Evolutionary conservation across 2,797 vertebrate genomes (phyloP).

Genomic region (Graptemys geographica): DNA sequence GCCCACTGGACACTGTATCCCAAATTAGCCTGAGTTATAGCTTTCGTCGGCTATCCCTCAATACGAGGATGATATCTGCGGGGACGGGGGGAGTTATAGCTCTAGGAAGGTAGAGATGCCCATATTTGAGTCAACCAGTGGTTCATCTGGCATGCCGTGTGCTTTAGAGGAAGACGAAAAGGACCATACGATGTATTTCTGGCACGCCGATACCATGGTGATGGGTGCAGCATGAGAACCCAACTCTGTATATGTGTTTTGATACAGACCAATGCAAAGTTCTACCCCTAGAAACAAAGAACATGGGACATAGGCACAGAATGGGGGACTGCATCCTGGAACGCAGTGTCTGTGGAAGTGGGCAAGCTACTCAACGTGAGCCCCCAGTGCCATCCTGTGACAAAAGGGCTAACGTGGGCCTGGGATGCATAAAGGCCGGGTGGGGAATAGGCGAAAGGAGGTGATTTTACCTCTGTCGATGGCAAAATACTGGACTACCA

Average conservation of each 20-base stretch:
- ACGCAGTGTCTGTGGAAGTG: not conserved
- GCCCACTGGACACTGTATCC: not conserved
- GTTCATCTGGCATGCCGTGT: not conserved
- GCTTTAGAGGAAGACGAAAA: not conserved
- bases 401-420: not conserved
- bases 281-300: not conserved
- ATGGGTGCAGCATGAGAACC: not conserved
- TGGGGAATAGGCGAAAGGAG: not conserved
- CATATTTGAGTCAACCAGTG: not conserved
- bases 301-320: not conserved
- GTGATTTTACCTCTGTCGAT: not conserved
- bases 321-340: not conserved
- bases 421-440: not conserved
- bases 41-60: not conserved
- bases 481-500: not conserved
- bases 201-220: not conserved
- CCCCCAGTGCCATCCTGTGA: not conserved
- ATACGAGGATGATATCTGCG: too few species aligned
- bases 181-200: too few species aligned
- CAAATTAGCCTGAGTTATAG: not conserved
- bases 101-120: not conserved
- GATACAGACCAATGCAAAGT: not conserved
- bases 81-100: not conserved
- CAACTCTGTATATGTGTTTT: not conserved
- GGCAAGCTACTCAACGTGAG: not conserved